These are phyloP conservation scores for Hemichromis elongatus DNA, from an alignment of 2,113 vertebrate genomes.

Conservation along the genomic window DNA sequence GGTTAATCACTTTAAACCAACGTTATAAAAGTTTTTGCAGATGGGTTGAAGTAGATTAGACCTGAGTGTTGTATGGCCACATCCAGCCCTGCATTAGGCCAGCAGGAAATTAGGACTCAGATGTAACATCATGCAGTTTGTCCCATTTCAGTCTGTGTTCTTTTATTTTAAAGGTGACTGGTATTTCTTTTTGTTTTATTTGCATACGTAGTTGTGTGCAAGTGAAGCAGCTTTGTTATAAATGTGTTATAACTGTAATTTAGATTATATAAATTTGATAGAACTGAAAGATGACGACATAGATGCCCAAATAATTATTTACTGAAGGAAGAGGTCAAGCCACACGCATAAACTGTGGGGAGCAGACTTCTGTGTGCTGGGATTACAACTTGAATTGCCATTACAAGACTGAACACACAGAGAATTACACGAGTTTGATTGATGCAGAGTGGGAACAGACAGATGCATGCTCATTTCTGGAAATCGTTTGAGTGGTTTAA, in stretches of 20 bases:
- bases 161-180: not conserved
- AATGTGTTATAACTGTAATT: not conserved
- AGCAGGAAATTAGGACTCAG: not conserved
- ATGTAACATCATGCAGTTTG: not conserved
- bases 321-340: not conserved
- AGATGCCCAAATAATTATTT: not conserved
- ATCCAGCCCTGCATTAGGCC: not conserved
- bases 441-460: not conserved
- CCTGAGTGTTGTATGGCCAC: not conserved
- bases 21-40: not conserved
- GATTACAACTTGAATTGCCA: not conserved
- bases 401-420: not conserved
- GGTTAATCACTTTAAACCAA: not conserved
- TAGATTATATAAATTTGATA: not conserved
- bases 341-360: not conserved
- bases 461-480: not conserved
- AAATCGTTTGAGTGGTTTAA: not conserved
- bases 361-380: not conserved
- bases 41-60: not conserved
- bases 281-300: not conserved
- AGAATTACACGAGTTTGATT: not conserved
- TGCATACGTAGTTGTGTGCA: accelerated
- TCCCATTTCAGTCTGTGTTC: not conserved
- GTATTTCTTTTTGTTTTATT: not conserved
- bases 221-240: not conserved